Percentiles rank a stretch among this genome's conserved stretches.
These are phyloP conservation scores for Drosophila prosaltans DNA, from an alignment of 1,140 invertebrate species.

Conservation along the genomic window DNA sequence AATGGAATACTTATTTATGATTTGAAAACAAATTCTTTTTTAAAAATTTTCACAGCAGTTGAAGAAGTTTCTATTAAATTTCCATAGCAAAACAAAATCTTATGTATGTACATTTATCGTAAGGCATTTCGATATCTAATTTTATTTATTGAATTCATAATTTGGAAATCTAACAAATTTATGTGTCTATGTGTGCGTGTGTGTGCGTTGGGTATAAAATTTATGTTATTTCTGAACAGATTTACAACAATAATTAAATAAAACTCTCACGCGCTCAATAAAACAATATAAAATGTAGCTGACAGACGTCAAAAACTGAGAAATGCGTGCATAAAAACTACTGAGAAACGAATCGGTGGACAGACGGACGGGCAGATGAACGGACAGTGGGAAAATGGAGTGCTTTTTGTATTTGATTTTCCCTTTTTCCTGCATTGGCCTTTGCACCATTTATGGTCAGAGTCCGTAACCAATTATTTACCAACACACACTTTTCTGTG, in stretches of 20 bases:
- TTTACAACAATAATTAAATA: conserved; percentile 66
- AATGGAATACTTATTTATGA: no score
- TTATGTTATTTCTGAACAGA: conserved; percentile 68
- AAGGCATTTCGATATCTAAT: background rate
- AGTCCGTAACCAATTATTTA: conserved; percentile 75
- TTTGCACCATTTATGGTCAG: conserved; percentile 33
- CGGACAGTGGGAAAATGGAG: conserved; percentile 49
- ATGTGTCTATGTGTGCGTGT: conserved; percentile 30
- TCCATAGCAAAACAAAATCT: background rate
- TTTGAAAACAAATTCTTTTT: no score
- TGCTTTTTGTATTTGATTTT: conserved; percentile 57
- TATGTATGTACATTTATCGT: background rate
- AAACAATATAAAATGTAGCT: conserved; percentile 59
- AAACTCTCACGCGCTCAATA: conserved; percentile 63
- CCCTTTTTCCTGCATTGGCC: conserved; percentile 29
- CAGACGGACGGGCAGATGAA: conserved; percentile 8
- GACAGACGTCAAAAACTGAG: conserved; percentile 70
- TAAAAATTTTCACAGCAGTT: no score
- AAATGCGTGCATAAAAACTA: conserved; percentile 75
- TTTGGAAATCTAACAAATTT: conserved; percentile 40
- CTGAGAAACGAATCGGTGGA: conserved; percentile 51
- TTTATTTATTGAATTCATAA: conserved; percentile 60
- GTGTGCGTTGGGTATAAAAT: conserved; percentile 31
- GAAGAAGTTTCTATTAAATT: background rate
- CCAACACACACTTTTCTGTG: conserved; percentile 53